phyloP scores from a whole-genome alignment of 2,113 vertebrate species.

The Cheilinus undulatus region DNA sequence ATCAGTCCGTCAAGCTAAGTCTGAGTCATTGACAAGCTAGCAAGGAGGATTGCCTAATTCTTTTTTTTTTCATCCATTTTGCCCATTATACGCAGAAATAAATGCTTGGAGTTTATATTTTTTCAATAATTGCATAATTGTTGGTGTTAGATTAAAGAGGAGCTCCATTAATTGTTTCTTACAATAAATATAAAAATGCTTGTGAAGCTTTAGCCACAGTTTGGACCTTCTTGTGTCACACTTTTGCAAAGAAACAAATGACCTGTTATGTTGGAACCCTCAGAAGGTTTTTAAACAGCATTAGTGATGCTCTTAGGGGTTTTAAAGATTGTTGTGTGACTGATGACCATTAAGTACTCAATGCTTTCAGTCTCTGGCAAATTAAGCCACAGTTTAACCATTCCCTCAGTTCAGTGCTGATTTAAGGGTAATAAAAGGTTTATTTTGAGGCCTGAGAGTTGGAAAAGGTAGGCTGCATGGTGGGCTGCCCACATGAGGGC shows the following conservation, averaged over 20 bases:
- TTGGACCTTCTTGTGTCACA: background rate
- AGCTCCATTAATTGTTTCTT: slow-evolving; percentile 1
- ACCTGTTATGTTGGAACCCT: background rate
- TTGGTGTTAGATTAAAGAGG: background rate
- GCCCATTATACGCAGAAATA: too few relatives aligned
- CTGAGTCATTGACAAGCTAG: background rate
- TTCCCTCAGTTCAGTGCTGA: too few relatives aligned
- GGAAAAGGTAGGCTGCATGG: too few relatives aligned
- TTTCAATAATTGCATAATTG: slow-evolving; percentile 18
- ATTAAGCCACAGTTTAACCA: too few relatives aligned
- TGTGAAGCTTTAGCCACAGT: background rate
- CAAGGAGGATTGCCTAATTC: background rate
- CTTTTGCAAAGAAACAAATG: background rate
- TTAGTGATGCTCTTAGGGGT: background rate
- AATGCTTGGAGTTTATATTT: background rate
- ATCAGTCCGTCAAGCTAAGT: too few relatives aligned
- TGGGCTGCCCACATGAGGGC: too few relatives aligned
- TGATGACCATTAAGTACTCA: too few relatives aligned
- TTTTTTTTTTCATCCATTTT: background rate
- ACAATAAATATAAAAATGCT: background rate
- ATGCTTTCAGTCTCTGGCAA: too few relatives aligned
- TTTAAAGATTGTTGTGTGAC: background rate
- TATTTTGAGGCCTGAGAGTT: too few relatives aligned
- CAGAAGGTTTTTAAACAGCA: background rate
- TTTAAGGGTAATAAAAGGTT: too few relatives aligned